Conservation (phyloP, 2,888 invertebrate genomes). For the Dasypogon diadema region DNA sequence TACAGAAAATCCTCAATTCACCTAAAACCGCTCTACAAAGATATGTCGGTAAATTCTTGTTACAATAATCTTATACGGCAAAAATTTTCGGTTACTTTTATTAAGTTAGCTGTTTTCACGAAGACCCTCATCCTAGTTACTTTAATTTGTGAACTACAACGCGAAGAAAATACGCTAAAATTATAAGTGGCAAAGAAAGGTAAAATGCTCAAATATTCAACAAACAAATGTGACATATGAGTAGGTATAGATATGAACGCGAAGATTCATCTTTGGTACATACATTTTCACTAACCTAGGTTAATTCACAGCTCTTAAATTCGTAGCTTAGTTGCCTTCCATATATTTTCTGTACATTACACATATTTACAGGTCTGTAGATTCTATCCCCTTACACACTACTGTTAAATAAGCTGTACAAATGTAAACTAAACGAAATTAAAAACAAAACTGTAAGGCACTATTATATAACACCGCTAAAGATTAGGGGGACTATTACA, state of each 20-base stretch:
- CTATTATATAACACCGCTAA: constrained; percentile 29
- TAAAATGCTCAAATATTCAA: background rate
- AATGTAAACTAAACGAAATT: constrained; percentile 26
- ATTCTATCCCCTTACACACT: constrained; percentile 5
- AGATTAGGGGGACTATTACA: background rate
- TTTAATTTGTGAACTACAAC: background rate
- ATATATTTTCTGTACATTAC: background rate
- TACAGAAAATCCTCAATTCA: constrained; percentile 20
- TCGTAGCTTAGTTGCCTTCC: constrained; percentile 20
- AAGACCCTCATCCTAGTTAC: background rate
- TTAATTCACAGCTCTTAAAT: constrained; percentile 44
- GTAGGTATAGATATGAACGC: background rate
- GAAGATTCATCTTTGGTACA: constrained; percentile 28
- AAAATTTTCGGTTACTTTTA: too few species aligned
- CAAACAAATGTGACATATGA: constrained; percentile 21
- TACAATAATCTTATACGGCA: background rate
- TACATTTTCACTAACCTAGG: constrained; percentile 41
- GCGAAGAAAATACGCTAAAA: background rate
- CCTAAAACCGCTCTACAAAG: constrained; percentile 37
- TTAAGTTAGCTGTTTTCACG: background rate
- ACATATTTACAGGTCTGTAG: constrained; percentile 31
- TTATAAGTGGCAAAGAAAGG: background rate
- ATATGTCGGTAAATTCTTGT: constrained; percentile 23
- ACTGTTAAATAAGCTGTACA: constrained; percentile 45
- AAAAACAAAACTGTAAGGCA: constrained; percentile 21